These are phyloP conservation scores for Platyrinchus mystaceus DNA, from an alignment of 2,797 vertebrate genomes.

Conservation along the genomic window DNA sequence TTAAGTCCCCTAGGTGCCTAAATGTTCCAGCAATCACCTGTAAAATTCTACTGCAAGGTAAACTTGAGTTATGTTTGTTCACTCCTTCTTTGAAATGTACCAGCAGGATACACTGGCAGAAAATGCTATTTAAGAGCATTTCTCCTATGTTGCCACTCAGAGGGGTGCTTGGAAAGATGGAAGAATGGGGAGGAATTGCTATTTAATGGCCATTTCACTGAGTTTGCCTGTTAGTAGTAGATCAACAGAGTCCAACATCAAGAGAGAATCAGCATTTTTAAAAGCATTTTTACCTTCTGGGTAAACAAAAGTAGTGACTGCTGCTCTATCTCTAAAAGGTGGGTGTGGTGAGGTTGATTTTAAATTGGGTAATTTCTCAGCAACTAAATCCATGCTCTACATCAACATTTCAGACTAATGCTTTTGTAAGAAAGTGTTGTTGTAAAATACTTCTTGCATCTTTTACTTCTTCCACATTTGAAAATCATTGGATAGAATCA, in stretches of 20 bases:
- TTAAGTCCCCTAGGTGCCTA: background rate
- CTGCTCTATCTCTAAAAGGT: background rate
- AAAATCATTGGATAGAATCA: background rate
- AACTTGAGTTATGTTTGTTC: background rate
- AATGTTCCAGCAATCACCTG: background rate
- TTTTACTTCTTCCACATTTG: background rate
- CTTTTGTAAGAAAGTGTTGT: background rate
- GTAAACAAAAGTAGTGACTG: background rate
- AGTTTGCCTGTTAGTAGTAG: background rate
- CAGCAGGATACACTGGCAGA: background rate
- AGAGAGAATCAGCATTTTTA: background rate
- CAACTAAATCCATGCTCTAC: background rate
- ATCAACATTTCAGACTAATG: background rate
- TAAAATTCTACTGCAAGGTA: background rate
- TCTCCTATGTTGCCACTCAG: background rate
- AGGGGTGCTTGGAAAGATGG: background rate
- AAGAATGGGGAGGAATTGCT: background rate
- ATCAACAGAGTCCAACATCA: rapidly evolving
- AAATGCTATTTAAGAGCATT: background rate
- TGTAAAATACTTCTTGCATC: background rate
- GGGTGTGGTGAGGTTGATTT: background rate
- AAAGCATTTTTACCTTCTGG: background rate
- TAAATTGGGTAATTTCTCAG: background rate
- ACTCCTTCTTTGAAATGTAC: background rate
- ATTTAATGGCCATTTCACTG: background rate